A percentile compares a stretch with the other conserved stretches of the same genome.
Evolutionary conservation across 1,140 invertebrate species (phyloP).

Genomic region (Drosophila tsacasi): DNA sequence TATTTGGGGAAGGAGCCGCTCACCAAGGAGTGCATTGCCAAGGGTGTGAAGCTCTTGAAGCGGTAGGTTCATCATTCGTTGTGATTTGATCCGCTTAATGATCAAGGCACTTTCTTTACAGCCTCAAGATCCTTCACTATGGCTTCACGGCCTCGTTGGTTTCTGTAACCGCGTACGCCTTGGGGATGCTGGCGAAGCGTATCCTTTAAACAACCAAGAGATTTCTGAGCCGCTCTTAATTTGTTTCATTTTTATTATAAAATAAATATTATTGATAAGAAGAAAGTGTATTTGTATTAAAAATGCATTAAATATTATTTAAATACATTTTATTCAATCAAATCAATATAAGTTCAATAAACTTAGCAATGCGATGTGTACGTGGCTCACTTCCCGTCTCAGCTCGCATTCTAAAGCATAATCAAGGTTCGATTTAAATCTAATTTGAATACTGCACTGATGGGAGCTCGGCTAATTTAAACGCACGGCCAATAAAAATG

Average conservation of each 20-base stretch:
- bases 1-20: conserved; percentile 90
- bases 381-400: background rate
- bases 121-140: background rate
- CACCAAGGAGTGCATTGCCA: conserved; percentile 86
- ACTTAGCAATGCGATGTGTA: background rate
- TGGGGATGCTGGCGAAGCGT: background rate
- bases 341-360: background rate
- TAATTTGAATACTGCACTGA: background rate
- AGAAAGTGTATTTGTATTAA: background rate
- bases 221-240: background rate
- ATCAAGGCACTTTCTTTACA: background rate
- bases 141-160: background rate
- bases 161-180: background rate
- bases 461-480: too few relatives aligned
- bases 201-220: background rate
- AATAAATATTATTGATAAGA: background rate
- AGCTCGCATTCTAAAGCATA: background rate
- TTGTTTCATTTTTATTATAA: background rate
- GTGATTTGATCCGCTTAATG: background rate
- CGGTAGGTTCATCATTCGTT: conserved; percentile 10
- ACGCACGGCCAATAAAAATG: background rate
- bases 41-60: background rate
- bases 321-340: background rate
- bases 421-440: background rate
- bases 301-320: background rate